A percentile compares a stretch with the other conserved stretches of the same genome.
phyloP scores from a whole-genome alignment of 2,113 vertebrate species.

The Monopterus albus region DNA sequence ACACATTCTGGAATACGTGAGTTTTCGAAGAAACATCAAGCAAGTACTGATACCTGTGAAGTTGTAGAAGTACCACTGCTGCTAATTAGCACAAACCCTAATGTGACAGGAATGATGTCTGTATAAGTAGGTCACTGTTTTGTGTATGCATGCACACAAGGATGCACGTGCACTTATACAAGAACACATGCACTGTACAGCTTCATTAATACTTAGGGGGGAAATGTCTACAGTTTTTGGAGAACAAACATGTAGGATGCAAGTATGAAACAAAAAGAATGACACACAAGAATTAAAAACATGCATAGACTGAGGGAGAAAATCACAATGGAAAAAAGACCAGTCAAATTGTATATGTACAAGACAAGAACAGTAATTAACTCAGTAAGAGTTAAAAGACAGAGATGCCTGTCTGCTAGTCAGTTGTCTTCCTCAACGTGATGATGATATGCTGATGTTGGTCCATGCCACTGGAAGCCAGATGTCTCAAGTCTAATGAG shows the following conservation, averaged over 20 bases:
- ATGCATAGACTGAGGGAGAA: neutral
- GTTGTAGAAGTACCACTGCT: too few species aligned
- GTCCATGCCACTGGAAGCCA: neutral
- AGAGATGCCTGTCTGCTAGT: neutral
- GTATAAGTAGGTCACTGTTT: too few species aligned
- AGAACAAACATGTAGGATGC: too few species aligned
- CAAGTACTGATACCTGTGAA: too few species aligned
- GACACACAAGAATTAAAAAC: neutral
- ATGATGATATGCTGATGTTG: neutral
- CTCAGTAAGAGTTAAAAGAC: neutral
- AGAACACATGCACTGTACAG: neutral
- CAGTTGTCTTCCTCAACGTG: constrained; percentile 4
- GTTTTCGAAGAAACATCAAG: too few species aligned
- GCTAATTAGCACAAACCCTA: too few species aligned
- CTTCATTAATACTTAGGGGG: neutral
- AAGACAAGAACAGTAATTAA: neutral
- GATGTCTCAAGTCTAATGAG: neutral
- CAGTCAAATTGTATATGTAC: neutral
- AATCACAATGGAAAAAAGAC: neutral
- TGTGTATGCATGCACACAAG: too few species aligned
- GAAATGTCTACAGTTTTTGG: too few species aligned
- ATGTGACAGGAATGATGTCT: too few species aligned
- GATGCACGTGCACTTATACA: too few species aligned
- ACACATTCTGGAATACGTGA: too few species aligned
- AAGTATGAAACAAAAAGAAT: neutral